Percentiles rank a stretch among this genome's conserved stretches.
These are phyloP conservation scores for Dysidea cf. avara DNA, from an alignment of 37 sponge, comb jelly and placozoan species.

Conservation along the genomic window DNA sequence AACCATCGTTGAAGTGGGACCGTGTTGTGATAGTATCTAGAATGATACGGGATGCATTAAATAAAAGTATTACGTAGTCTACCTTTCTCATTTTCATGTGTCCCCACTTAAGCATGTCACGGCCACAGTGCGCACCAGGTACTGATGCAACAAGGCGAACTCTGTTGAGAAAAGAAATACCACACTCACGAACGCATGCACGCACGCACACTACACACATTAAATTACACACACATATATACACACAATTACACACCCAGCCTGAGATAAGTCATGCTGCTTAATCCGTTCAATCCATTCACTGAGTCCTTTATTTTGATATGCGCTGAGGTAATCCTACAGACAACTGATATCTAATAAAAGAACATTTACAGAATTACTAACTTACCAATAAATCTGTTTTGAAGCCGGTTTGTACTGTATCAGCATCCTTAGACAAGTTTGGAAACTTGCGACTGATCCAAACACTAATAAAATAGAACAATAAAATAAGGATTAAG, in stretches of 20 bases:
- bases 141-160: constrained; percentile 87
- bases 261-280: constrained; percentile 58
- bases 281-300: constrained; percentile 59
- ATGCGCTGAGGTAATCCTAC: constrained; percentile 67
- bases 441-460: constrained; percentile 82
- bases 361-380: neutral
- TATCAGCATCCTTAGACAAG: neutral
- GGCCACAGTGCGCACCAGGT: constrained; percentile 75
- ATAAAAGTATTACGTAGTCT: neutral
- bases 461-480: constrained; percentile 66
- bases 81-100: constrained; percentile 81
- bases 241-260: constrained; percentile 23
- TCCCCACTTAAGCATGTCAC: constrained; percentile 75
- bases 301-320: constrained; percentile 45
- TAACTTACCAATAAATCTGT: constrained; percentile 53
- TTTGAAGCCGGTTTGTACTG: constrained; percentile 27
- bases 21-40: constrained; percentile 49
- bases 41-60: neutral
- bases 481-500: neutral
- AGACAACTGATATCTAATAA: neutral
- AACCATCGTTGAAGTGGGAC: neutral
- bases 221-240: neutral
- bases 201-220: too few species aligned
- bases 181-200: too few species aligned
- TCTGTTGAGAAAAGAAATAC: constrained; percentile 13